These are phyloP conservation scores for Peromyscus nudipes DNA, from an alignment of 2,797 vertebrate genomes.

Conservation along the genomic window DNA sequence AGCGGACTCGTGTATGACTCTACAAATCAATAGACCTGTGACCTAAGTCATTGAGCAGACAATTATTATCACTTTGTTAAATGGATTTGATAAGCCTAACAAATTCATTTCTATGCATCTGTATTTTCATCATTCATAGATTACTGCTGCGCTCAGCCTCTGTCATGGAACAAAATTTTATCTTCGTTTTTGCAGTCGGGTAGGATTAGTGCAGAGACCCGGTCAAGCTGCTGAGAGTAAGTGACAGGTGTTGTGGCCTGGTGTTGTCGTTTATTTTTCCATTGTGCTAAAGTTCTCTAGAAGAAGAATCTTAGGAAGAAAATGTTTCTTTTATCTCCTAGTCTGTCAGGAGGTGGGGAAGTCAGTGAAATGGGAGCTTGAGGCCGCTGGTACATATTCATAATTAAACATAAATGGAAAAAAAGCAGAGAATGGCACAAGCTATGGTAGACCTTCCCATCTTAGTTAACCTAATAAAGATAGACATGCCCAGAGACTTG, in stretches of 20 bases:
- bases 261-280: neutral
- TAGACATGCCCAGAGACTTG: neutral
- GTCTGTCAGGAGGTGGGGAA: neutral
- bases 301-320: too few relatives aligned
- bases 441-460: neutral
- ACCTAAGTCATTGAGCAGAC: neutral
- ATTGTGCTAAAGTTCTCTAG: too few relatives aligned
- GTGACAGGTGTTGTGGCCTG: neutral
- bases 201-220: neutral
- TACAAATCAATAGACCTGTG: neutral
- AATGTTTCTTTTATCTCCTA: neutral
- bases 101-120: neutral
- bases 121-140: neutral
- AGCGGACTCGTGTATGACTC: neutral
- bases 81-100: neutral
- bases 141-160: neutral
- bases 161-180: neutral
- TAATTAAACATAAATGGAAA: neutral
- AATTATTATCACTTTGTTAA: neutral
- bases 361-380: neutral
- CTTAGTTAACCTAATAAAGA: neutral
- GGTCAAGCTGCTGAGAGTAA: neutral
- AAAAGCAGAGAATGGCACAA: neutral
- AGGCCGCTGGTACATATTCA: neutral
- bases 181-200: neutral